Percentiles rank a stretch among this genome's conserved stretches.
These are phyloP conservation scores for Erannis defoliaria DNA, from an alignment of 2,888 invertebrate genomes.

Conservation along the genomic window DNA sequence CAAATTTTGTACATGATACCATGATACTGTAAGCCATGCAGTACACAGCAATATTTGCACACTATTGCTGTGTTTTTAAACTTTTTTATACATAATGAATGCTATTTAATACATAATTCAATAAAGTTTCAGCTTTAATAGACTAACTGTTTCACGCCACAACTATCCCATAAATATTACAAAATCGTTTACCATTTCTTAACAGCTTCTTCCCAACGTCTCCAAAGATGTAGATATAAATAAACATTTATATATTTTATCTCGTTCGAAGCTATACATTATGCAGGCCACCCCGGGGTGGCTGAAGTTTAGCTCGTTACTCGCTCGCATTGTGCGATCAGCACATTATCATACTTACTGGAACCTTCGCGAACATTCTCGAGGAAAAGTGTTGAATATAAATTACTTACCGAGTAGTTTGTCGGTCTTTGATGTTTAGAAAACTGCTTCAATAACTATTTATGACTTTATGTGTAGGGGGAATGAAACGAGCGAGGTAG, in stretches of 20 bases:
- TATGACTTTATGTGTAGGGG: no score
- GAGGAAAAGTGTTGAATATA: constrained; percentile 41
- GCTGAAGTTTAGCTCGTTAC: constrained; percentile 32
- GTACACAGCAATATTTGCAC: no score
- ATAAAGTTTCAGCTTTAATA: no score
- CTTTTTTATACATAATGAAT: no score
- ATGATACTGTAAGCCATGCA: no score
- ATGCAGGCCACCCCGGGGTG: constrained; percentile 22
- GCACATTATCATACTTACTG: constrained; percentile 42
- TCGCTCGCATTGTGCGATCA: constrained; percentile 10
- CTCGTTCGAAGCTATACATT: constrained; percentile 33
- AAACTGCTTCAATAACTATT: background rate
- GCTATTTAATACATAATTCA: no score
- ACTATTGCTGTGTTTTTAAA: no score
- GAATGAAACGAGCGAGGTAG: no score
- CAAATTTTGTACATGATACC: no score
- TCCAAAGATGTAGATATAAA: constrained; percentile 38
- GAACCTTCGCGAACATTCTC: constrained; percentile 29
- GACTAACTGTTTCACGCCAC: no score
- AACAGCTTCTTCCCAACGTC: constrained; percentile 23
- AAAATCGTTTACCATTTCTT: constrained; percentile 2
- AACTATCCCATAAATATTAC: background rate
- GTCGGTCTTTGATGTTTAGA: constrained; percentile 18
- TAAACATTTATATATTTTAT: constrained; percentile 33
- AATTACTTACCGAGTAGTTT: constrained; percentile 30